Evolutionary conservation across 1,140 invertebrate genomes (phyloP).

Genomic region (Ctenoplectra terminalis): DNA sequence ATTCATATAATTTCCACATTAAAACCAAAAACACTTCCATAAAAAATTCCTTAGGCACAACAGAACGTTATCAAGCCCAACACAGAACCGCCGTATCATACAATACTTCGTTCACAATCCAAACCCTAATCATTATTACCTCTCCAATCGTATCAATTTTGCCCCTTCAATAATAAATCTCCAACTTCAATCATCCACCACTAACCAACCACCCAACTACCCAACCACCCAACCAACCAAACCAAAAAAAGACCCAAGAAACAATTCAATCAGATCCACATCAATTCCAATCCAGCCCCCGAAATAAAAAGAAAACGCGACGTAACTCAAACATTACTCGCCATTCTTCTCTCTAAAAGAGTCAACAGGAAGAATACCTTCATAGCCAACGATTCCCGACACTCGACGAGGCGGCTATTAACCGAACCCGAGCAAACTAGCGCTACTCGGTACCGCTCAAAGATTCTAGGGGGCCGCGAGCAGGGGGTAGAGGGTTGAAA

Average conservation of each 20-base stretch:
- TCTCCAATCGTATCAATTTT: no score
- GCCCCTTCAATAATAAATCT: no score
- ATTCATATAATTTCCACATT: no score
- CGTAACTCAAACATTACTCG: background rate
- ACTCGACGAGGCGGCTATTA: background rate
- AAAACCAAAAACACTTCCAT: no score
- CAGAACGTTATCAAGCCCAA: no score
- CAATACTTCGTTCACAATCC: no score
- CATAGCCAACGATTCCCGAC: background rate
- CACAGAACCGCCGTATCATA: no score
- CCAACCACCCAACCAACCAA: background rate
- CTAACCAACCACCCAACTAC: background rate
- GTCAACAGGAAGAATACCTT: background rate
- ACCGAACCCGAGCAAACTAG: background rate
- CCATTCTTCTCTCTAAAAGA: background rate
- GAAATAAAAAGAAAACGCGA: background rate
- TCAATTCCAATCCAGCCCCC: background rate
- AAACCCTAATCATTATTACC: no score
- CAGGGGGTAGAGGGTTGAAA: conserved; percentile 29
- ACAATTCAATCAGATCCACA: background rate
- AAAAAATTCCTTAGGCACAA: no score
- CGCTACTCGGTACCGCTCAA: background rate
- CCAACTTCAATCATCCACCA: no score
- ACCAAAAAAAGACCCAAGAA: background rate
- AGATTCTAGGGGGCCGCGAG: background rate